Conservation (phyloP, 2,888 invertebrate genomes). For the Nesidiocoris tenuis region DNA sequence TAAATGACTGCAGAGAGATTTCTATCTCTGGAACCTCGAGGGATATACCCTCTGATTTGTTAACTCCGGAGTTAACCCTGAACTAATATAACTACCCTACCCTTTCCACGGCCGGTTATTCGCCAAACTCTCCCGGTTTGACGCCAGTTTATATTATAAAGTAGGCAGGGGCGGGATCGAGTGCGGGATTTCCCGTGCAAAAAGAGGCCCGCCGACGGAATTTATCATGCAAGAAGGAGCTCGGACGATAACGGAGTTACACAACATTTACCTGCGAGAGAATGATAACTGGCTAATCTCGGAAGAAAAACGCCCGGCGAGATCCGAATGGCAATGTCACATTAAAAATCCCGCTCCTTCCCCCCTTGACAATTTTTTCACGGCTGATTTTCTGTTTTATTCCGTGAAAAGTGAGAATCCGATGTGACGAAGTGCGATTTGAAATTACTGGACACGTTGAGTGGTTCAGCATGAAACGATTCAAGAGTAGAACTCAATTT, state of each 20-base stretch:
- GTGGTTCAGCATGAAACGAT: too few species aligned
- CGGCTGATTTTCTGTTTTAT: too few species aligned
- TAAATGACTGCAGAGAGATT: constrained; percentile 33
- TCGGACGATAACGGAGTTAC: not conserved
- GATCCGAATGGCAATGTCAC: not conserved
- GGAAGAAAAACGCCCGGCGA: not conserved
- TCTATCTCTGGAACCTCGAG: constrained; percentile 20
- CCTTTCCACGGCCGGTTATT: not conserved
- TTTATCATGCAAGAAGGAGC: not conserved
- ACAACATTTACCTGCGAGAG: not conserved
- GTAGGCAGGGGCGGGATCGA: not conserved
- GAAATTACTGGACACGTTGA: too few species aligned
- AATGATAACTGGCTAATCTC: not conserved
- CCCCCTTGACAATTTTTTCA: not conserved
- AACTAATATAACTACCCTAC: constrained; percentile 25
- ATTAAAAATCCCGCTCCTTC: not conserved
- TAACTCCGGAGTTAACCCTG: constrained; percentile 5
- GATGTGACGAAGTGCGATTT: too few species aligned
- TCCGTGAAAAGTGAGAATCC: too few species aligned
- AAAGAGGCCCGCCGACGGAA: not conserved
- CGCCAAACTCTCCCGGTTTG: not conserved
- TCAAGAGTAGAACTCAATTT: too few species aligned
- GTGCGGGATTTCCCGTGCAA: not conserved
- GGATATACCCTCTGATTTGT: constrained; percentile 34
- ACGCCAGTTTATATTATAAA: not conserved